phyloP scores from a whole-genome alignment of 2,888 invertebrate species.

The Coecobrya sp. region DNA sequence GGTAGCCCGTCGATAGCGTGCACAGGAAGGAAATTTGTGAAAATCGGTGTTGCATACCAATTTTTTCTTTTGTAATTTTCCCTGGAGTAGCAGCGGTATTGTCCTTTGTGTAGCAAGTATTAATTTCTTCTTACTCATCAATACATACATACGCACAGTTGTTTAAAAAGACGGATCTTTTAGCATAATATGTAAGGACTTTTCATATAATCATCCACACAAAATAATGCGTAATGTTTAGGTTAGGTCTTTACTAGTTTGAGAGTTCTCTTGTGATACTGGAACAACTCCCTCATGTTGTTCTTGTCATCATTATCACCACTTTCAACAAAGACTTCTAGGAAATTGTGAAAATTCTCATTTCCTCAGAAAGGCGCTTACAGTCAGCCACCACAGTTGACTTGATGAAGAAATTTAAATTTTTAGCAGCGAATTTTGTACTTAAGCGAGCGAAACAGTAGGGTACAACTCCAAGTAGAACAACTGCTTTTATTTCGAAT shows the following conservation, averaged over 20 bases:
- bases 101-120: neutral
- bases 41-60: conserved; percentile 59
- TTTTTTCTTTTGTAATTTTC: neutral
- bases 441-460: neutral
- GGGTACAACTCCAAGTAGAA: neutral
- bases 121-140: neutral
- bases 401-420: conserved; percentile 15
- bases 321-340: conserved; percentile 68
- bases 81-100: neutral
- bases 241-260: no score
- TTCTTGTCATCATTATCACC: conserved; percentile 41
- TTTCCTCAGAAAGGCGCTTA: conserved; percentile 61
- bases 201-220: neutral
- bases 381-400: neutral
- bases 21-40: conserved; percentile 65
- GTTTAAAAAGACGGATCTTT: no score
- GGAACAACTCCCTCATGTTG: neutral
- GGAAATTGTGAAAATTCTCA: conserved; percentile 80
- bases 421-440: neutral
- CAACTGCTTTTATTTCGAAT: no score
- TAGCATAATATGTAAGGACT: no score
- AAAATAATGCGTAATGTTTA: neutral
- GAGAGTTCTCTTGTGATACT: neutral
- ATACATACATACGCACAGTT: neutral
- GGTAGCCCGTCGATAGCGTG: conserved; percentile 44